These are phyloP conservation scores for Escarpia spicata DNA, from an alignment of 2,888 invertebrate species.

Conservation along the genomic window DNA sequence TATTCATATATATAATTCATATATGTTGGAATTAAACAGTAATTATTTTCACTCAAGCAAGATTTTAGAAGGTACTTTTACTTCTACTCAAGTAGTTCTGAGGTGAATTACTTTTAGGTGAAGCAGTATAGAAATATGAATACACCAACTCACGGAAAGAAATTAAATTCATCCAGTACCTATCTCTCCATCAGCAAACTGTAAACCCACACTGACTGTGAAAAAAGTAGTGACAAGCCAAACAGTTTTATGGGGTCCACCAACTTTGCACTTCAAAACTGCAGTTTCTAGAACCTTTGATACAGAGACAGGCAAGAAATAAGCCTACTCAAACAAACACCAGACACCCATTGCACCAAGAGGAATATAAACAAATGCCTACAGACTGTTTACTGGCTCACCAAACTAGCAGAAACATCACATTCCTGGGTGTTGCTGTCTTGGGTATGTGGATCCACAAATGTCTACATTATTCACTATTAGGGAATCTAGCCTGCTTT, in stretches of 20 bases:
- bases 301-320: not conserved
- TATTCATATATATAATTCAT: no score
- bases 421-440: not conserved
- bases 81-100: no score
- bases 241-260: not conserved
- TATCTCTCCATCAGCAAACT: not conserved
- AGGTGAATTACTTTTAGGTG: no score
- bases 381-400: not conserved
- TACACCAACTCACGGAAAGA: no score
- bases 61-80: no score
- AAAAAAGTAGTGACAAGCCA: slow-evolving; percentile 21
- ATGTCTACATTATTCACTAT: not conserved
- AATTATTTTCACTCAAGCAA: no score
- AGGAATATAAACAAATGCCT: not conserved
- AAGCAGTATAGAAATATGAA: no score
- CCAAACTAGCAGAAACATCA: not conserved
- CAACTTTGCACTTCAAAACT: not conserved
- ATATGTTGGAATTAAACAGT: no score
- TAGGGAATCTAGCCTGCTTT: not conserved
- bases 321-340: not conserved
- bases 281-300: not conserved
- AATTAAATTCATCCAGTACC: no score
- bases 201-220: not conserved
- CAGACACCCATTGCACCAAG: not conserved
- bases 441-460: not conserved